These are phyloP conservation scores for Allolobophora icterica DNA, from an alignment of 2,888 invertebrate genomes.

Conservation along the genomic window DNA sequence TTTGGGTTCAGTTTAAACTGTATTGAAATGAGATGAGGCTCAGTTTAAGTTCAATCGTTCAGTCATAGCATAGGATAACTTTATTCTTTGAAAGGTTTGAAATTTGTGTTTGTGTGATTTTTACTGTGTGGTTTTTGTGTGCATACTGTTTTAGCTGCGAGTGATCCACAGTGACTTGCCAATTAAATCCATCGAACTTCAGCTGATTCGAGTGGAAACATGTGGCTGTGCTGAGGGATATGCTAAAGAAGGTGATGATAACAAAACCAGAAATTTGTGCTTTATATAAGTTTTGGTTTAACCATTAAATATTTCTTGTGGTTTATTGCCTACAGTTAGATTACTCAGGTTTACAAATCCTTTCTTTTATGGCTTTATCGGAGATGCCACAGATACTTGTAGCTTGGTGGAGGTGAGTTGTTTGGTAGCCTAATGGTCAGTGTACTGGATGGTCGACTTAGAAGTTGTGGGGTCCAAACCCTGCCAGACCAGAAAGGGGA, in stretches of 20 bases:
- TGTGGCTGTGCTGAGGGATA: conserved; percentile 81
- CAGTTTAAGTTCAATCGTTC: not conserved
- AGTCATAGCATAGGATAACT: not conserved
- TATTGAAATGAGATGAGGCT: not conserved
- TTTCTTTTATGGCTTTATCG: too few relatives aligned
- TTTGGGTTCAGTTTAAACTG: too few relatives aligned
- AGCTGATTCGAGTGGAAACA: conserved; percentile 91
- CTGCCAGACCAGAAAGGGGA: too few relatives aligned
- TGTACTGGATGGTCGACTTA: too few relatives aligned
- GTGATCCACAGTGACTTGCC: conserved; percentile 71
- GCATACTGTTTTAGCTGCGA: conserved; percentile 52
- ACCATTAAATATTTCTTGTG: too few relatives aligned
- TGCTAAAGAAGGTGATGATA: conserved; percentile 80
- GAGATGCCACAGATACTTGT: too few relatives aligned
- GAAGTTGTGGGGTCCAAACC: too few relatives aligned
- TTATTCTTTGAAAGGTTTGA: not conserved
- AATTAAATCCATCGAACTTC: conserved; percentile 90
- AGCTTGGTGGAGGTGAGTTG: too few relatives aligned
- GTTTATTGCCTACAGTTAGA: too few relatives aligned
- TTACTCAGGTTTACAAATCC: not conserved
- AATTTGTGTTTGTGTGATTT: not conserved
- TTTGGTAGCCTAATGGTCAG: too few relatives aligned
- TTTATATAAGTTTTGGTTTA: not conserved
- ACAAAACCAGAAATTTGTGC: not conserved
- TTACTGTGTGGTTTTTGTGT: not conserved